Evolutionary conservation across 2,113 vertebrate species (phyloP), one percentile per base, ranked within the genome.

Genomic region (Cathartes aura): DNA sequence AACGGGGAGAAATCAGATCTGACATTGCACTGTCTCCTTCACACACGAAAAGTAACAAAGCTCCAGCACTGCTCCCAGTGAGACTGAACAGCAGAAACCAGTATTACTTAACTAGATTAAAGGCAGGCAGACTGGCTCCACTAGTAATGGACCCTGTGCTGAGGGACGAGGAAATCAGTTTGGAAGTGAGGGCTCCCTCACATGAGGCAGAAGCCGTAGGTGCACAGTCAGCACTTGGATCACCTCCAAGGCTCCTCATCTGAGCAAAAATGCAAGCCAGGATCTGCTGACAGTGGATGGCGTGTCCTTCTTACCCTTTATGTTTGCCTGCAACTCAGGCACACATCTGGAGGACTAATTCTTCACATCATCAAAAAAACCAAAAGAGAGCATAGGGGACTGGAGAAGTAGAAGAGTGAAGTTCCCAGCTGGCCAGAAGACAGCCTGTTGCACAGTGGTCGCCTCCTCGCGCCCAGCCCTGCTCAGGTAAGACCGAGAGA

Each of bases 401-500:
- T 36, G 17, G 15, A 68, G 40, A 62, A 52, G 12, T 10, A 30
- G 43, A 12, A 15, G 45, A 22, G 20, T 78, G 47, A 42, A 38
- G 29, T 18, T 71, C 32, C 47, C 38, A 50, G 53, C 60, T 55
- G 63, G 48, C 58, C 70, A 79, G 59, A 75, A 83, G n/a, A 53
- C 40, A 91, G 36, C 52, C 32, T 12, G 4, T 52, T 26, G 4
- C 21, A 7, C 26, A 38, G 9, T 3, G 22, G 24, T 55, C 83
- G 50, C 24, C 16, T 68, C 53, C 50, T 63, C 1, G 0, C 1
- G 4, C 34, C 42, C 82, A 74, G n/a, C 42, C 40, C n/a, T 0
- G 2, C 16, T 17, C 32, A 58, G 24, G 40, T 30, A 23, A 67
- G 47, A 73, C 42, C 3, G 3, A 67, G 29, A 80, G 22, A 56